A percentile compares a stretch with the other conserved stretches of the same genome.
phyloP scores from a whole-genome alignment of 1,140 invertebrate species.

The Aphaenogaster ashmeadi region DNA sequence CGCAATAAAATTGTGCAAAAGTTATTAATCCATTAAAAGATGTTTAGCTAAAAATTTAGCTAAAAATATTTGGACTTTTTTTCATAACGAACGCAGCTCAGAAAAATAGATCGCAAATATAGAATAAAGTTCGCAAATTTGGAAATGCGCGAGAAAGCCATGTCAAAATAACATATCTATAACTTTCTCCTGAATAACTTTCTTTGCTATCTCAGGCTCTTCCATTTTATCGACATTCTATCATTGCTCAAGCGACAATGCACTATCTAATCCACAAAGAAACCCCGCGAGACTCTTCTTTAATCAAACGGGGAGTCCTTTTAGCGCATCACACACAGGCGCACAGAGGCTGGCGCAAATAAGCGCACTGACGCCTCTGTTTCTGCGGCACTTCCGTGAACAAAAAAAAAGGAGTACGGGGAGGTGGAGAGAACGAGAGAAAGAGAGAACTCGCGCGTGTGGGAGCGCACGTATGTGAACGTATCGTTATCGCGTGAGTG shows the following conservation, averaged over 20 bases:
- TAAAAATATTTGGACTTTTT: too few species aligned
- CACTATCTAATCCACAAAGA: constrained; percentile 61
- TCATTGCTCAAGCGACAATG: constrained; percentile 34
- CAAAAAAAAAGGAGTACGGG: constrained; percentile 17
- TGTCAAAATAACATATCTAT: not conserved
- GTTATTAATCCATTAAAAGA: not conserved
- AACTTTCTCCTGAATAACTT: not conserved
- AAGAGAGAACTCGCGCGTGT: not conserved
- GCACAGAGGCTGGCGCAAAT: constrained; percentile 31
- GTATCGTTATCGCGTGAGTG: constrained; percentile 48
- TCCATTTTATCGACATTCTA: not conserved
- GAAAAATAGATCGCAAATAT: too few species aligned
- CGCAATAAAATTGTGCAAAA: not conserved
- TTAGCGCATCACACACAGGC: constrained; percentile 36
- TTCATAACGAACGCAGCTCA: too few species aligned
- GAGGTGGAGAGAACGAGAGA: not conserved
- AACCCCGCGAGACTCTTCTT: constrained; percentile 54
- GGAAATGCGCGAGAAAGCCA: not conserved
- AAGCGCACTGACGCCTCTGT: constrained; percentile 47
- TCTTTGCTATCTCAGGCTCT: not conserved
- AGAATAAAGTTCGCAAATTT: not conserved
- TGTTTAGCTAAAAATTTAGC: not conserved
- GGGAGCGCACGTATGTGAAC: not conserved
- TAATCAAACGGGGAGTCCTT: constrained; percentile 61
- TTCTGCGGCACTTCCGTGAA: constrained; percentile 10